Base-by-base conservation (phyloP, 2,888 invertebrate genomes). In the Lissonota sp. region DNA sequence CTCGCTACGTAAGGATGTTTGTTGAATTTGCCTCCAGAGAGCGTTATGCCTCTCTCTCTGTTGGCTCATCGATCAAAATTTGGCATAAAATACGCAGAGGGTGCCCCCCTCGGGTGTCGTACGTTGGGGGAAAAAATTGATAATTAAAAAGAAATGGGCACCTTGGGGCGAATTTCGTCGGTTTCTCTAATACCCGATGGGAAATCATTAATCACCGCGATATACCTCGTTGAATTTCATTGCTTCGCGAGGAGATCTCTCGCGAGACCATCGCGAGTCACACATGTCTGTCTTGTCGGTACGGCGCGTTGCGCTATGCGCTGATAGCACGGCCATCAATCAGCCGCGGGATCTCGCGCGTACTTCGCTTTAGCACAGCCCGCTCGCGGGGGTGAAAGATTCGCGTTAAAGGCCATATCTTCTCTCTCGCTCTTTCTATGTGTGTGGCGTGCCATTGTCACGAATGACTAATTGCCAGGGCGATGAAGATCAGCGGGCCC, bases 291-390 rank as follows among this genome's bases (percentile, higher is more conserved):
- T 79, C 63, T n/a, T 57, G 74, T 79, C 55, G 44, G 69, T 62
- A 75, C 66, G 49, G 60, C 64, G 67, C 74, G 74, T 73, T 72
- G 81, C 82, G 81, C 70, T 74, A 75, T 66, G 80, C 71, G 80
- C 82, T 85, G 85, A 86, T 86, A 85, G 85, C 83, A 79, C 79
- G 78, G 84, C 87, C 88, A 90, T 90, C 88, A 88, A 90, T 90
- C 90, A 90, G 87, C 83, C 80, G 62, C 79, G 14, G 66, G 79
- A 69, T 4, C 58, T 58, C 51, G 8, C 49, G 58, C n/a, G 66
- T n/a, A n/a, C n/a, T n/a, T n/a, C n/a, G 26, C 26, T 26, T 26
- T 26, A 26, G 26, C 26, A 26, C 26, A 26, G 26, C 26, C 26
- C 62, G 40, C 12, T 44, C 57, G 53, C 12, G 58, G 46, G 62